Conservation (phyloP, 64 coral and sea anemone species). For the Anthopleura sola region DNA sequence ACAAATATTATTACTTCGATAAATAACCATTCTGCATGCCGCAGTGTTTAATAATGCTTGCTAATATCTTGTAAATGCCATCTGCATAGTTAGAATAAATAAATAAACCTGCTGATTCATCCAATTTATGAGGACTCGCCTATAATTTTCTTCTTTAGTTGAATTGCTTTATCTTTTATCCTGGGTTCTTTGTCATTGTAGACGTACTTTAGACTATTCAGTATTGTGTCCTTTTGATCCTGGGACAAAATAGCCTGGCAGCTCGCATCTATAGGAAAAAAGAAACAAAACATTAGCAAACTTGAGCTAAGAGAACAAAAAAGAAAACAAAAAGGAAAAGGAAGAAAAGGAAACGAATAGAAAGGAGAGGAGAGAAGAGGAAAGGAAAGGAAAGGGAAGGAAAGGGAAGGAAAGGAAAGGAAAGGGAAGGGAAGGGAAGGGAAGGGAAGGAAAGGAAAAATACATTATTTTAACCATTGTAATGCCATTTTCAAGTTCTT, state of each 20-base stretch:
- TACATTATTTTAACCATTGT: too few species aligned
- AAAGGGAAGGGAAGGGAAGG: too few species aligned
- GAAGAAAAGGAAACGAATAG: too few species aligned
- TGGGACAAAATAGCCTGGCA: conserved; percentile 48
- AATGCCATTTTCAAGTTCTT: too few species aligned
- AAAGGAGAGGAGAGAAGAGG: too few species aligned
- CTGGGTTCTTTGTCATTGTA: conserved; percentile 86
- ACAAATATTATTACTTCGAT: too few species aligned
- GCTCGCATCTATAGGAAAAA: conserved; percentile 12
- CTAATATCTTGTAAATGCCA: background rate
- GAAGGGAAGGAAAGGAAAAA: too few species aligned
- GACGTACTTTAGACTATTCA: conserved; percentile 78
- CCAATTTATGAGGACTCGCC: background rate
- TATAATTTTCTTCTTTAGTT: conserved; percentile 52
- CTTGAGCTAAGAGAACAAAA: too few species aligned
- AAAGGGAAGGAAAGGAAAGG: too few species aligned
- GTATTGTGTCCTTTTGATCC: conserved; percentile 48
- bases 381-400: background rate
- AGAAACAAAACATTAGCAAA: background rate
- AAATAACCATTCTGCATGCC: too few species aligned
- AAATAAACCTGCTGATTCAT: background rate
- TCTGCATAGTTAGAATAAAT: background rate
- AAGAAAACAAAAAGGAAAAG: too few species aligned
- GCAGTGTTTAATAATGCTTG: background rate
- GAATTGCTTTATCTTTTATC: conserved; percentile 58